Conservation (phyloP, 2,888 invertebrate genomes). For the Andrena fulva region DNA sequence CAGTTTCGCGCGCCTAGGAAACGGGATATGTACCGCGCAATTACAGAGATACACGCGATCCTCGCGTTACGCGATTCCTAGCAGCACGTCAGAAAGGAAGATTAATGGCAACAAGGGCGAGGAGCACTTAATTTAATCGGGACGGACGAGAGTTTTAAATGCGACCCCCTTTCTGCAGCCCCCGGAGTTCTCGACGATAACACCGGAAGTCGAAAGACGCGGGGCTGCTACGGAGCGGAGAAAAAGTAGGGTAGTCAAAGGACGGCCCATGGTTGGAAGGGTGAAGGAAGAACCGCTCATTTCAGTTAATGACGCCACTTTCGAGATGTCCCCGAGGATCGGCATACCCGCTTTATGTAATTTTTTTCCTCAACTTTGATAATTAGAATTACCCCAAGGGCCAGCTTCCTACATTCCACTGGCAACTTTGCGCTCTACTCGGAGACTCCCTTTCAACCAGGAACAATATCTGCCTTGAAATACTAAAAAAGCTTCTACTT, state of each 20-base stretch:
- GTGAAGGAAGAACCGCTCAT: conserved; percentile 68
- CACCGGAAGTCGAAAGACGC: conserved; percentile 58
- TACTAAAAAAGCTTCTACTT: neutral
- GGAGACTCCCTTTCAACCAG: conserved; percentile 26
- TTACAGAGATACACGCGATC: conserved; percentile 19
- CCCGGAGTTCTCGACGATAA: conserved; percentile 43
- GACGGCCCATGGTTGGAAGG: conserved; percentile 42
- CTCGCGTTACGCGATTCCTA: conserved; percentile 21
- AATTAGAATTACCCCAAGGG: conserved; percentile 63
- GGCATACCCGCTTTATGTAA: conserved; percentile 71
- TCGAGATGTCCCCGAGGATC: conserved; percentile 49
- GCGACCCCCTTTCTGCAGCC: conserved; percentile 21
- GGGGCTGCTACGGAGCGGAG: conserved; percentile 21
- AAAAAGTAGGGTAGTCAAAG: conserved; percentile 47
- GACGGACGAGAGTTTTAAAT: conserved; percentile 41
- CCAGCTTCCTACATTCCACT: conserved; percentile 5
- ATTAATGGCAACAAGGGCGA: conserved; percentile 24
- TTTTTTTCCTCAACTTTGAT: conserved; percentile 74
- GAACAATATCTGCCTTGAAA: conserved; percentile 2
- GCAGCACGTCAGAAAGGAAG: conserved; percentile 27
- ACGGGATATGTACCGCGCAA: neutral
- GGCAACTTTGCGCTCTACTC: conserved; percentile 17
- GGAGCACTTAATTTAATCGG: conserved; percentile 38
- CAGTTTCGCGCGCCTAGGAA: neutral
- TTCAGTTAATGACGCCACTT: conserved; percentile 73